Base-by-base conservation (phyloP, 2,888 invertebrate genomes). In the Epirrhoe tristata region DNA sequence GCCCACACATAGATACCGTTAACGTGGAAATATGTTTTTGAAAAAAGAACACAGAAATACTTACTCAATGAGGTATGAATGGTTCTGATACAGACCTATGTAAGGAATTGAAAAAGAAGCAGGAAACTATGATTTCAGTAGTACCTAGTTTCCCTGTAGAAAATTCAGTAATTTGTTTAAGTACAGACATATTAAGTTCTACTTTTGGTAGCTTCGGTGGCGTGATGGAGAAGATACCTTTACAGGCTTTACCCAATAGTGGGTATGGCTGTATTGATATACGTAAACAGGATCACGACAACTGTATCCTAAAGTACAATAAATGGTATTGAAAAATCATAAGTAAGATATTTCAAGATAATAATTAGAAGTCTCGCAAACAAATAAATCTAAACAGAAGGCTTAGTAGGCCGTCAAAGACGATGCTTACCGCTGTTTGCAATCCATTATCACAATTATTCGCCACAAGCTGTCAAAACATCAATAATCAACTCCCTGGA, bases 381-480 rank as follows among this genome's bases (percentile, higher is more conserved):
- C 50, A 50, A 59, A 46, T 5, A 52, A 59, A 59, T 32, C 55
- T 32, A 56, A 65, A 56, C 24, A 14, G 39, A 34, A 46, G 14
- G 39, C 39, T 55, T 48, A 56, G 55, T 50, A 58, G 61, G 58
- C 61, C 39, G 51, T 62, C 61, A 56, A 65, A 67, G 55, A 51
- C 61, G 39, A 51, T 60, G 63, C 63, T 50, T 52, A 50, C 63
- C 52, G 65, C 65, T 74, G 73, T 75, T 72, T 74, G 67, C 72
- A 74, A 77, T 83, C 86, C 84, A 85, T 87, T 86, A 85, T 72
- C 72, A 76, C 79, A 82, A 84, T 84, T 84, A 84, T 81, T 80
- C 76, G 77, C 77, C 80, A 80, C 79, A 76, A 81, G 79, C 83
- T 87, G 91, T 91, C 93, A 92, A 88, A 92, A 92, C 91, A 92